phyloP scores from a whole-genome alignment of 2,113 vertebrate genomes.

The Lichenostomus cassidix region DNA sequence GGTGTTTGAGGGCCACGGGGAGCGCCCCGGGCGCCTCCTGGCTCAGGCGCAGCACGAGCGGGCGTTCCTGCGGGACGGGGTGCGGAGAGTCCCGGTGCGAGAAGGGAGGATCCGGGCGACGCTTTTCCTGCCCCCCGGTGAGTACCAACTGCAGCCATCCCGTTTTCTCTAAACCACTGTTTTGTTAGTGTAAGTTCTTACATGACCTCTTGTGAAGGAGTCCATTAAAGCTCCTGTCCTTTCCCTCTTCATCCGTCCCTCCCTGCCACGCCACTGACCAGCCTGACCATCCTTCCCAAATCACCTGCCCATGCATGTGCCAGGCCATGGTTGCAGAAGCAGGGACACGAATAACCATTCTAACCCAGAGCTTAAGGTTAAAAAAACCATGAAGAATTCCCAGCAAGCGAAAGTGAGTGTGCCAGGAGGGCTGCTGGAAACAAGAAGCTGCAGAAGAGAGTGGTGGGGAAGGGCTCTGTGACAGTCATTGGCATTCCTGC shows the following conservation, averaged over 20 bases:
- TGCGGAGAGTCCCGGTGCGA: not conserved
- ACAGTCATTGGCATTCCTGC: not conserved
- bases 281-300: not conserved
- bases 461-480: not conserved
- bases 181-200: not conserved
- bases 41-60: slow-evolving; percentile 39
- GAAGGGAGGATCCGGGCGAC: slow-evolving; percentile 20
- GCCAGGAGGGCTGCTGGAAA: not conserved
- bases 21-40: slow-evolving; percentile 2
- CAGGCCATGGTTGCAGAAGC: not conserved
- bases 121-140: slow-evolving; percentile 70
- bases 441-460: not conserved
- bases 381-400: not conserved
- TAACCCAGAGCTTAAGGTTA: not conserved
- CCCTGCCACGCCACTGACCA: not conserved
- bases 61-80: slow-evolving; percentile 54
- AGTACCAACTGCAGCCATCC: not conserved
- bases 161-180: not conserved
- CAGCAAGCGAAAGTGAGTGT: not conserved
- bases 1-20: not conserved
- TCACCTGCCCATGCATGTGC: not conserved
- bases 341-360: not conserved
- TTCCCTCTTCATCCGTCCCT: not conserved
- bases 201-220: not conserved
- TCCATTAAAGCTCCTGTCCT: not conserved